phyloP scores from a whole-genome alignment of 1,140 invertebrate genomes.

The Zaprionus ghesquierei region DNA sequence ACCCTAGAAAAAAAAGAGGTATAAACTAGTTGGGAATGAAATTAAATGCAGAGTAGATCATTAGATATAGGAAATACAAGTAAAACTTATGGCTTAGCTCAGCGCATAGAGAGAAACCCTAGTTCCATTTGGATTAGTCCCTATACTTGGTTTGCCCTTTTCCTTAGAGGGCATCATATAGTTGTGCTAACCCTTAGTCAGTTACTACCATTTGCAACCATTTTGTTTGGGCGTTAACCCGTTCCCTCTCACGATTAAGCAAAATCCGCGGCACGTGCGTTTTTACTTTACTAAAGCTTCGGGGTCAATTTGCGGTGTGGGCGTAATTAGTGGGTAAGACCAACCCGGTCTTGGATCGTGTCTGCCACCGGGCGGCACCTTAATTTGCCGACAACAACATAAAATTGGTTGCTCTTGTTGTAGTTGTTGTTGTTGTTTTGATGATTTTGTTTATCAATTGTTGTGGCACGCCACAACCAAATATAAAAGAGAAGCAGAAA shows the following conservation, averaged over 20 bases:
- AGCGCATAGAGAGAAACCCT: too few species aligned
- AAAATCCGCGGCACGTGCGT: conserved; percentile 55
- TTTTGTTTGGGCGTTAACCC: conserved; percentile 41
- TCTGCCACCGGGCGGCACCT: conserved; percentile 63
- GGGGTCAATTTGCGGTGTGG: conserved; percentile 55
- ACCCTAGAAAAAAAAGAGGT: not conserved
- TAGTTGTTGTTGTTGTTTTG: conserved; percentile 20
- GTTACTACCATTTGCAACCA: conserved; percentile 17
- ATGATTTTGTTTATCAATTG: conserved; percentile 69
- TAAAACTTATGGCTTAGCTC: too few species aligned
- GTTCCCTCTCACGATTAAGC: conserved; percentile 13
- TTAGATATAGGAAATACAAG: too few species aligned
- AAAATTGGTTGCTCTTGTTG: conserved; percentile 8
- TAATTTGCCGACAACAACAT: conserved; percentile 51
- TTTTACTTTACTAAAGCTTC: too few species aligned
- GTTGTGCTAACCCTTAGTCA: not conserved
- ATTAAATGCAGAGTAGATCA: too few species aligned
- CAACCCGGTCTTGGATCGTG: conserved; percentile 45
- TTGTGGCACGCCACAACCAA: conserved; percentile 35
- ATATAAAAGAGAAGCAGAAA: conserved; percentile 9
- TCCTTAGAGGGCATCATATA: not conserved
- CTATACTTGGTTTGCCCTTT: too few species aligned
- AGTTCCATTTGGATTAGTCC: too few species aligned
- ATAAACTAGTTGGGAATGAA: not conserved
- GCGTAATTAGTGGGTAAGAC: conserved; percentile 57